Percentiles rank a stretch among this genome's conserved stretches.
Evolutionary conservation across 2,888 invertebrate genomes (phyloP).

Genomic region (Calameuta idolon): DNA sequence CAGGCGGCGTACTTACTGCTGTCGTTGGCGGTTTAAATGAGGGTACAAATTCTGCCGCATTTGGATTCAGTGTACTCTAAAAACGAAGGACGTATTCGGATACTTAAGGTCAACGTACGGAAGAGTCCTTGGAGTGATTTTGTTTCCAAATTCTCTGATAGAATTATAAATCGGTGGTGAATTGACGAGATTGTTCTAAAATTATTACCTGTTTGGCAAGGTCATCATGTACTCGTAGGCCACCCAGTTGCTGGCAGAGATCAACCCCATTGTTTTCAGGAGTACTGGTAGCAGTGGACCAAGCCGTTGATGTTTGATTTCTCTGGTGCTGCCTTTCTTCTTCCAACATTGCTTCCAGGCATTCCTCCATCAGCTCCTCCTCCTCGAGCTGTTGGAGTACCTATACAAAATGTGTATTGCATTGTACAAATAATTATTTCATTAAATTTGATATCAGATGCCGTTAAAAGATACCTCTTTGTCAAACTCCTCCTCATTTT

Average conservation of each 20-base stretch:
- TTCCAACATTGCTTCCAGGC: slow-evolving; percentile 85
- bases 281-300: slow-evolving; percentile 57
- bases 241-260: slow-evolving; percentile 59
- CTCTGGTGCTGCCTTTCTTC: slow-evolving; percentile 72
- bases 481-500: slow-evolving; percentile 92
- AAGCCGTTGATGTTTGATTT: slow-evolving; percentile 59
- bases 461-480: slow-evolving; percentile 75
- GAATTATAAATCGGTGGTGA: background rate
- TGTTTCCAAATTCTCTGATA: background rate
- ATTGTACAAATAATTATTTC: slow-evolving; percentile 11
- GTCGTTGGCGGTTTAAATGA: slow-evolving; percentile 50
- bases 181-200: slow-evolving; percentile 4
- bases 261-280: slow-evolving; percentile 58
- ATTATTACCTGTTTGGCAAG: slow-evolving; percentile 59
- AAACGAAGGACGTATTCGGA: slow-evolving; percentile 62
- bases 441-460: slow-evolving; percentile 14
- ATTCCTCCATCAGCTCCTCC: slow-evolving; percentile 89
- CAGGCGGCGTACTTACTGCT: slow-evolving; percentile 52
- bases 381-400: slow-evolving; percentile 88
- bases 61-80: slow-evolving; percentile 83
- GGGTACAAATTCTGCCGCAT: slow-evolving; percentile 89
- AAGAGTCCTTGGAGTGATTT: slow-evolving; percentile 59
- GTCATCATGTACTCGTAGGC: slow-evolving; percentile 61
- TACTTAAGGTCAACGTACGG: slow-evolving; percentile 51
- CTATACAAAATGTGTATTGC: slow-evolving; percentile 65